Evolutionary conservation across 2,797 vertebrate species (phyloP).

Genomic region (Gadopsis bispinosus): DNA sequence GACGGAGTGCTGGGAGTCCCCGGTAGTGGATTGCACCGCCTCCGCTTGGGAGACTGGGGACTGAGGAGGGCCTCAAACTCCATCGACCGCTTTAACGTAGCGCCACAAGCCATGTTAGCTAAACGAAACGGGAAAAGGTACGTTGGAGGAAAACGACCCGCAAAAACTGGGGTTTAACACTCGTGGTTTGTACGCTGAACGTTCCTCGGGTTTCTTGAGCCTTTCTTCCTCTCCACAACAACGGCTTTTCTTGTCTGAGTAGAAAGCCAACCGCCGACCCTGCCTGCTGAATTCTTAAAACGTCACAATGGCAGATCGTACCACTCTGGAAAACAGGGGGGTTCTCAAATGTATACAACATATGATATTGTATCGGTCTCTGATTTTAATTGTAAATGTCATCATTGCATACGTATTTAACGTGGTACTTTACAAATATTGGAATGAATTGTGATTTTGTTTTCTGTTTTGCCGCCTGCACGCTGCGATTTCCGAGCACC

Average conservation of each 20-base stretch:
- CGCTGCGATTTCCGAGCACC: accelerated
- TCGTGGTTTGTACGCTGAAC: conserved; percentile 12
- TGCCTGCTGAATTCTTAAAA: conserved; percentile 79
- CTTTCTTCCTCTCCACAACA: conserved; percentile 79
- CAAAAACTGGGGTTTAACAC: conserved; percentile 35
- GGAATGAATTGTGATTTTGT: accelerated
- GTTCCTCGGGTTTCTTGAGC: conserved; percentile 48
- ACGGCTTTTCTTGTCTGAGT: conserved; percentile 77
- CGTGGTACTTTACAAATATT: accelerated
- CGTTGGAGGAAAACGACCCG: conserved; percentile 38
- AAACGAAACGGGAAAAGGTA: conserved; percentile 39
- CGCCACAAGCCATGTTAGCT: conserved; percentile 91
- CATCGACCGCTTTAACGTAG: conserved; percentile 93
- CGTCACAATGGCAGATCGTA: conserved; percentile 80
- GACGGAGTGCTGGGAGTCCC: conserved; percentile 87
- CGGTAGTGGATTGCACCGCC: conserved; percentile 91
- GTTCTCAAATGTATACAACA: not conserved
- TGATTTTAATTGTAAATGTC: accelerated
- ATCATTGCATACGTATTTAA: accelerated
- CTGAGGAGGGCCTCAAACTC: conserved; percentile 94
- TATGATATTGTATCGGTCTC: not conserved
- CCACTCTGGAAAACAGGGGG: conserved; percentile 64
- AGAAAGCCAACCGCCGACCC: conserved; percentile 74
- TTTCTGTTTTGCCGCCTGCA: accelerated
- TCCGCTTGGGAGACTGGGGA: conserved; percentile 92